Evolutionary conservation across 1,140 invertebrate genomes (phyloP).

Genomic region (Neelides sp.): DNA sequence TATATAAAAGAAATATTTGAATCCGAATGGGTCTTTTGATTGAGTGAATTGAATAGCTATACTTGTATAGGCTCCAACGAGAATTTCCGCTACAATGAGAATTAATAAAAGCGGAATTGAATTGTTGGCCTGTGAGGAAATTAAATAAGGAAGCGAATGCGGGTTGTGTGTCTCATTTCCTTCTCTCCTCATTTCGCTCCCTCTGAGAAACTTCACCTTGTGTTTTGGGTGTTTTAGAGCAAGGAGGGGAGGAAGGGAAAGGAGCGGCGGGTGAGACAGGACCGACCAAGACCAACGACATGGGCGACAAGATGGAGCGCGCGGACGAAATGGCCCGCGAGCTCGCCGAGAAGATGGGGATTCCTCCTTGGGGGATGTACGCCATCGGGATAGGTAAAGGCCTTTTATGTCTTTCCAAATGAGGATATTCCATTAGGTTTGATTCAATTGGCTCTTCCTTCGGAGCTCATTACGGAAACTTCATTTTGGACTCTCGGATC

Average conservation of each 20-base stretch:
- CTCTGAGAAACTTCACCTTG: too few species aligned
- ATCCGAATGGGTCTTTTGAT: too few species aligned
- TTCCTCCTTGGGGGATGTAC: slow-evolving; percentile 58
- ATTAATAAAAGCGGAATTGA: too few species aligned
- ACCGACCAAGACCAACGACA: slow-evolving; percentile 26
- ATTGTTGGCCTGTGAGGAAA: too few species aligned
- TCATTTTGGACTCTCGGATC: not conserved
- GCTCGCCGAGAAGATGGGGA: slow-evolving; percentile 48
- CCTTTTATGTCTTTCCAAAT: not conserved
- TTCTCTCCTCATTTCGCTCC: too few species aligned
- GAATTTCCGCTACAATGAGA: too few species aligned
- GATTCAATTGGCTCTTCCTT: not conserved
- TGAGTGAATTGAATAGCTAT: too few species aligned
- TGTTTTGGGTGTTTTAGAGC: not conserved
- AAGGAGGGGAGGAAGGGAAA: not conserved
- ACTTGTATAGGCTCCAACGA: too few species aligned
- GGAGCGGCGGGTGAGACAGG: not conserved
- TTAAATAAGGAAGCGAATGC: too few species aligned
- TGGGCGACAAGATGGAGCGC: slow-evolving; percentile 34
- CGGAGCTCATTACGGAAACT: not conserved
- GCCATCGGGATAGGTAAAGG: slow-evolving; percentile 53
- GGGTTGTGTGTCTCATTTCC: too few species aligned
- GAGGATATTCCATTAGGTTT: not conserved
- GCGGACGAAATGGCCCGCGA: slow-evolving; percentile 40
- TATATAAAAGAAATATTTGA: too few species aligned